Evolutionary conservation across 2,888 invertebrate genomes (phyloP), one percentile per base, ranked within the genome.

Genomic region (Erebia ligea): DNA sequence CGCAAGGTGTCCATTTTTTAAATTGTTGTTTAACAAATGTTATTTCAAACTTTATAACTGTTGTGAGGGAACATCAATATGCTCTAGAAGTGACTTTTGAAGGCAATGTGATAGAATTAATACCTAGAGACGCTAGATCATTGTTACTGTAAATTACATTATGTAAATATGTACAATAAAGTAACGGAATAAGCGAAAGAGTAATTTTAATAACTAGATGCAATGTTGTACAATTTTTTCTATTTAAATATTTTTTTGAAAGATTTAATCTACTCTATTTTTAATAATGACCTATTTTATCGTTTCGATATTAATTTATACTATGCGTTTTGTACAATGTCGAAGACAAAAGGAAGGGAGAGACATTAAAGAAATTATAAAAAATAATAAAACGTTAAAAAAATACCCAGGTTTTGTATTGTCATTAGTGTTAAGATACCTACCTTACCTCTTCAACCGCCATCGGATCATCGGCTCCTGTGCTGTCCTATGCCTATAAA

Each of bases 101-200:
- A 85, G 82, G 85, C 89, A 90, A 90, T 92, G 92, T 92, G 92
- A 92, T 93, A 92, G 89, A 92, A 86, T 88, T 83, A 90, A 91
- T 92, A 92, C 91, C 91, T 92, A 90, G 89, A 91, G 91, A 92
- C 86, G 92, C 91, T 92, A 92, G 90, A 91, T 91, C 92, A 91
- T 92, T 92, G 92, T 92, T 91, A 91, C 88, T 93, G 92, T 92
- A 90, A 89, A 88, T 87, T 91, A 90, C 90, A 86, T 86, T 89
- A 77, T 92, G 92, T 93, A 92, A 91, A 92, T 92, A 93, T 93
- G 92, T 92, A 93, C 91, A 88, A 91, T 92, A 91, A 82, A 82
- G 85, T 88, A 89, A 90, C 85, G 84, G 79, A 86, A 82, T 90
- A 91, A 90, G 87, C 89, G 79, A 91, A 34, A 34, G 82, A 85